Evolutionary conservation across 1,140 invertebrate species (phyloP), one percentile per base, ranked within the genome.

Genomic region (Heterodera carotae): DNA sequence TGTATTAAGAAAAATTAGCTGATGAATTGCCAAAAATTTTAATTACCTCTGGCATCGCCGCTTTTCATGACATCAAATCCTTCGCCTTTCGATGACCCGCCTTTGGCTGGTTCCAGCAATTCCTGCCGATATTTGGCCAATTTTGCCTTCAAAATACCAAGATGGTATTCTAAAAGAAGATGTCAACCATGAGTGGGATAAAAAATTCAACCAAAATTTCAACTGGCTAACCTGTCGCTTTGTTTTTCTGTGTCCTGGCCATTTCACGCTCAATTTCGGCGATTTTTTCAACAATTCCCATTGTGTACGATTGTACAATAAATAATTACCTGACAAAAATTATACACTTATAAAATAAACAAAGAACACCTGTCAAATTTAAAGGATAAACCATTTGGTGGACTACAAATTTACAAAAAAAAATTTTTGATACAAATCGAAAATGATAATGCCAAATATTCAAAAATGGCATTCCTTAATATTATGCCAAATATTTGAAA

Each of bases 31-130:
- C 39, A 7, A 18, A 39, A 53, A 69, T n/a, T n/a, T n/a, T n/a
- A 98, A 76, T 96, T 96, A 86, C 99, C 99, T 5, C 97, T 91
- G 6, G 97, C 97, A 93, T 99, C 97, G 62, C 97, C 97, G 84
- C 94, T 97, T 90, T 99, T 99, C 81, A 99, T 91, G 18, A 99
- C 97, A 92, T 99, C 97, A 89, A 99, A 99, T 12, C 97, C 97
- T 90, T 99, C 97, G 22, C 97, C 97, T 89, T 91, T 99, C 84
- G 96, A 94, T 7, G 39, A 31, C 48, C 93, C 93, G 86, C 95
- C 94, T 88, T 98, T 98, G 4, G 89, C 91, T 0, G 96, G 96
- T 88, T 99, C 96, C 39, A 99, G 88, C 22, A 99, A 89, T 87
- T 98, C 95, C 7, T 95, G 93, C 59, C 97, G 90, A 86, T 97